A percentile compares a stretch with the other conserved stretches of the same genome.
Conservation (phyloP, 92 coral and sea anemone genomes). For the Phymanthus crucifer region DNA sequence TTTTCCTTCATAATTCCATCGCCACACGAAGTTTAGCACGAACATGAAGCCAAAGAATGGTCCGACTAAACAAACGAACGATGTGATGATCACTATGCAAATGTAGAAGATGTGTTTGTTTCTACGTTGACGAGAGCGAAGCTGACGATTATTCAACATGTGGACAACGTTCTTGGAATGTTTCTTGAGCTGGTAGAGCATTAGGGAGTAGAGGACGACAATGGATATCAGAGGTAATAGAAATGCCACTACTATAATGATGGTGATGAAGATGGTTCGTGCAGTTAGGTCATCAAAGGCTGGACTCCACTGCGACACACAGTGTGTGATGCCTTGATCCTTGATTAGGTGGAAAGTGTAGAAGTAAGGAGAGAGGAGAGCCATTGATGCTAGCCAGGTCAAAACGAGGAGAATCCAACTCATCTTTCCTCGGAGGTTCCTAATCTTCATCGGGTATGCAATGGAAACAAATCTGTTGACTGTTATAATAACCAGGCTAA, state of each 20-base stretch:
- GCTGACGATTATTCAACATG: constrained; percentile 15
- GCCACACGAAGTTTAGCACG: constrained; percentile 4
- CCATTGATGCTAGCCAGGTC: constrained; percentile 26
- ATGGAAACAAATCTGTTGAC: constrained; percentile 5
- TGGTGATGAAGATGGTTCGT: neutral
- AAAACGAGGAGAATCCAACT: neutral
- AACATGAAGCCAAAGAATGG: constrained; percentile 21
- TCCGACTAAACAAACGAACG: constrained; percentile 3
- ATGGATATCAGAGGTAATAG: constrained; percentile 8
- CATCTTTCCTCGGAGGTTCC: neutral
- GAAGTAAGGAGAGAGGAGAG: constrained; percentile 18
- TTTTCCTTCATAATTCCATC: neutral
- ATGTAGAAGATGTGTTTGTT: constrained; percentile 17
- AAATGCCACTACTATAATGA: neutral
- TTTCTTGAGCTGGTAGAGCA: constrained; percentile 13
- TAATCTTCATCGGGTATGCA: neutral
- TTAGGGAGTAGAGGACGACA: neutral
- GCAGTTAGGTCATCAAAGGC: constrained; percentile 7
- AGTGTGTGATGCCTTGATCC: neutral
- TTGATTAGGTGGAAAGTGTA: neutral
- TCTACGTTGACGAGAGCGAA: constrained; percentile 8
- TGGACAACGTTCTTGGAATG: neutral
- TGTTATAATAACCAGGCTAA: neutral
- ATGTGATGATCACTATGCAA: constrained; percentile 2
- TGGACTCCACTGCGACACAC: constrained; percentile 5